phyloP scores from a whole-genome alignment of 2,888 invertebrate species.

The Metalampra italica region DNA sequence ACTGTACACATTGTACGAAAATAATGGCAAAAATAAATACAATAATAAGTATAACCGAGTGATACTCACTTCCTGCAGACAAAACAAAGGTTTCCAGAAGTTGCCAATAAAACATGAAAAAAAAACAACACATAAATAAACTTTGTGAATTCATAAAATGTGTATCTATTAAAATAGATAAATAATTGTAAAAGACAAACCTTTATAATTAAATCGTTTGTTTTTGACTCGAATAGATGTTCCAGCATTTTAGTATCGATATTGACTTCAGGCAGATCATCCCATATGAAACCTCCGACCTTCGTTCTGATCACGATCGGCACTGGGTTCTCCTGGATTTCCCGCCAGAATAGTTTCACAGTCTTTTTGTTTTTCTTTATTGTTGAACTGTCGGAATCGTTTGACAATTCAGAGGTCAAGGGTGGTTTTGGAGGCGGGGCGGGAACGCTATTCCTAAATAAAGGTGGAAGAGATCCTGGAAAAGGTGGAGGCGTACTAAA shows the following conservation, averaged over 20 bases:
- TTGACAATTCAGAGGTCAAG: constrained; percentile 48
- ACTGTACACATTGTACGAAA: too few species aligned
- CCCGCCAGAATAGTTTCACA: constrained; percentile 98
- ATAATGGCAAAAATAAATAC: background rate
- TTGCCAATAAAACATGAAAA: constrained; percentile 32
- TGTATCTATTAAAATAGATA: background rate
- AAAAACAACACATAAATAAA: constrained; percentile 10
- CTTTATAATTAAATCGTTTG: constrained; percentile 97
- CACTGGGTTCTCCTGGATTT: constrained; percentile 88
- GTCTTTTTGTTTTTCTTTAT: constrained; percentile 96
- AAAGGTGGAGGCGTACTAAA: constrained; percentile 69
- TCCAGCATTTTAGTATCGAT: constrained; percentile 96
- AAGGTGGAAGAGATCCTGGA: constrained; percentile 65
- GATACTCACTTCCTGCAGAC: constrained; percentile 45
- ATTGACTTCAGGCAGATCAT: constrained; percentile 88
- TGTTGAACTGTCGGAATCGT: constrained; percentile 67
- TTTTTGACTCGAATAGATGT: constrained; percentile 97
- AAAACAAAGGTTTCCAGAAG: background rate
- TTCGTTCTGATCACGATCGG: constrained; percentile 73
- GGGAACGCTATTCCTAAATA: constrained; percentile 59
- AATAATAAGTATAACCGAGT: background rate
- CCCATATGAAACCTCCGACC: constrained; percentile 91
- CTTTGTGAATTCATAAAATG: too few species aligned
- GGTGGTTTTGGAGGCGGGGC: constrained; percentile 54
- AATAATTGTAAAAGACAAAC: constrained; percentile 23